phyloP scores from a whole-genome alignment of 2,888 invertebrate genomes.

The Aphidoletes aphidimyza region DNA sequence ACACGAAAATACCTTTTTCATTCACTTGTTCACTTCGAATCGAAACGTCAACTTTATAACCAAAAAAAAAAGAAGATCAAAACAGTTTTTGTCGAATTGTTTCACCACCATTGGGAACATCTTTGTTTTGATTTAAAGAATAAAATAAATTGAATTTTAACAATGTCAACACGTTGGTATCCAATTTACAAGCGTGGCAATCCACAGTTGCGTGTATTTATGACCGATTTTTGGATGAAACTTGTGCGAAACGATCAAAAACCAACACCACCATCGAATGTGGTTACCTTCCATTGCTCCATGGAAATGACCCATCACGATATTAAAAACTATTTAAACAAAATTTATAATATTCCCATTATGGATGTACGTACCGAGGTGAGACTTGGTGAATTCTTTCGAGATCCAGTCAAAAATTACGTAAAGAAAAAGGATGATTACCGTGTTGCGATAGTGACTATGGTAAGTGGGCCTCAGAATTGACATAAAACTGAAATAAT shows the following conservation, averaged over 20 bases:
- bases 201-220: conserved; percentile 91
- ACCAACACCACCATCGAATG: conserved; percentile 78
- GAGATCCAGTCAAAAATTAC: conserved; percentile 72
- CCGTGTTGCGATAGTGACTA: conserved; percentile 80
- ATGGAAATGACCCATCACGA: conserved; percentile 94
- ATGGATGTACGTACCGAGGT: conserved; percentile 81
- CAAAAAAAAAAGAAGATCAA: not conserved
- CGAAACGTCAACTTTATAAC: not conserved
- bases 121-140: not conserved
- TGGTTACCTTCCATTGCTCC: conserved; percentile 89
- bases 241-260: conserved; percentile 75
- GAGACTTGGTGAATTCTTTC: conserved; percentile 74
- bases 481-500: no score
- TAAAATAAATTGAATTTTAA: not conserved
- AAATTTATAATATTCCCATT: conserved; percentile 90
- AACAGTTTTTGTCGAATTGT: not conserved
- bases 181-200: conserved; percentile 91
- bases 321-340: conserved; percentile 91
- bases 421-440: conserved; percentile 84
- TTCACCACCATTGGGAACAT: not conserved
- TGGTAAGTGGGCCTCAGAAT: no score
- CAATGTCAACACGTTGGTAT: conserved; percentile 73
- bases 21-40: not conserved
- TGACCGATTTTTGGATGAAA: conserved; percentile 99
- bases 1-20: no score